Conservation (phyloP, 2,113 vertebrate species). For the Zingel zingel region DNA sequence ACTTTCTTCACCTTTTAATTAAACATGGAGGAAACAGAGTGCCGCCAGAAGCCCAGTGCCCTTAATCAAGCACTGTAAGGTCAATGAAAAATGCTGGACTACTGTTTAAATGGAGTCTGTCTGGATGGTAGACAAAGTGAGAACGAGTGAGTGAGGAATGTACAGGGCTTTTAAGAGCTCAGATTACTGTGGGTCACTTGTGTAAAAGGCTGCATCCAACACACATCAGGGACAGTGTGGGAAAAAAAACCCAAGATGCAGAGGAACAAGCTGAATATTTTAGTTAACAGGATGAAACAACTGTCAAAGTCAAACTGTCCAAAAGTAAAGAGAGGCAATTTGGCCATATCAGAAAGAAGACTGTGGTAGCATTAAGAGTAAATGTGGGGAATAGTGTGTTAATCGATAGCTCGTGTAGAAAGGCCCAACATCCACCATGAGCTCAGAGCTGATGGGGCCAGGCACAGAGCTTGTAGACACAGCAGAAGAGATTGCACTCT, state of each 20-base stretch:
- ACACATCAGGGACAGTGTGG: not conserved
- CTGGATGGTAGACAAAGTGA: conserved; percentile 61
- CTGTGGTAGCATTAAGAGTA: not conserved
- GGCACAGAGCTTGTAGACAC: conserved; percentile 12
- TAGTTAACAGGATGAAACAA: not conserved
- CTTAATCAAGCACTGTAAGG: conserved; percentile 83
- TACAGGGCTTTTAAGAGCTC: conserved; percentile 74
- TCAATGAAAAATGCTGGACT: conserved; percentile 72
- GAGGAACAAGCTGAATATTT: conserved; percentile 24
- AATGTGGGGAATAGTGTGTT: not conserved
- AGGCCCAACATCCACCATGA: conserved; percentile 15
- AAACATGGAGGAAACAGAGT: conserved; percentile 80
- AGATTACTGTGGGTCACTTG: conserved; percentile 48
- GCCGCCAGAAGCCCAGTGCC: conserved; percentile 76
- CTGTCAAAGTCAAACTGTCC: conserved; percentile 4
- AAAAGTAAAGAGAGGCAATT: not conserved
- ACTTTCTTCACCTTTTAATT: conserved; percentile 87
- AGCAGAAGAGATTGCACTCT: conserved; percentile 28
- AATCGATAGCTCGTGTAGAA: not conserved
- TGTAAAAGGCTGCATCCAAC: conserved; percentile 47
- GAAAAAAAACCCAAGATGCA: conserved; percentile 29
- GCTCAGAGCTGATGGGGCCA: conserved; percentile 17
- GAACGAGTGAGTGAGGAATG: conserved; percentile 59
- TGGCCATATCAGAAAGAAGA: not conserved
- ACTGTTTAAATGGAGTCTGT: conserved; percentile 60